Evolutionary conservation across 2,797 vertebrate species (phyloP).

Genomic region (Sebastes oblongus): DNA sequence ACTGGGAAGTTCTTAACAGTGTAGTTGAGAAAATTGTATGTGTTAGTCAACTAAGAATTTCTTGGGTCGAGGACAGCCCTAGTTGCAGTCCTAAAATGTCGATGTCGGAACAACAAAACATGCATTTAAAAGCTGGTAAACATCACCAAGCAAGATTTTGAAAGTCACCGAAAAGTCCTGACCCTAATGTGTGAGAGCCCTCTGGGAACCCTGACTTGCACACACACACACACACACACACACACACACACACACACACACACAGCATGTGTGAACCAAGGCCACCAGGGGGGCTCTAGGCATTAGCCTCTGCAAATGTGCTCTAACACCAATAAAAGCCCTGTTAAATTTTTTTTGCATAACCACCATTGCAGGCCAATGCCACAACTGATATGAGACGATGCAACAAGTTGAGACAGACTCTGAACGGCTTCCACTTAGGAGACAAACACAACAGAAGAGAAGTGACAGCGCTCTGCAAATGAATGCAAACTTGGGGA

Average conservation of each 20-base stretch:
- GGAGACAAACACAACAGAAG: slow-evolving; percentile 67
- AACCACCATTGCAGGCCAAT: slow-evolving; percentile 38
- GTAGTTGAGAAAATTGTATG: no score
- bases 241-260: background rate
- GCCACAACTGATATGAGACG: slow-evolving; percentile 50
- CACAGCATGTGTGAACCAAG: background rate
- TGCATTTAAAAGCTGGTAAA: background rate
- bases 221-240: background rate
- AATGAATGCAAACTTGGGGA: slow-evolving; percentile 67
- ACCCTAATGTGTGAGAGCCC: background rate
- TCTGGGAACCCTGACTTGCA: background rate
- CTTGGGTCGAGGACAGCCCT: no score
- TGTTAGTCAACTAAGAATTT: no score
- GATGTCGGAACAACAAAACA: background rate
- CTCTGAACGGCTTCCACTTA: slow-evolving; percentile 65
- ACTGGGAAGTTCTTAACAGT: no score
- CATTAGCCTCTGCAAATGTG: slow-evolving; percentile 36
- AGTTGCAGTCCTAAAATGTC: background rate
- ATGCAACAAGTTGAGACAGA: slow-evolving; percentile 64
- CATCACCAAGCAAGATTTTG: background rate
- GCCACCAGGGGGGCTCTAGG: slow-evolving; percentile 1
- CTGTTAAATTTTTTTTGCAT: slow-evolving; percentile 35
- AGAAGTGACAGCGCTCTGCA: slow-evolving; percentile 66
- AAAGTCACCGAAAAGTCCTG: background rate
- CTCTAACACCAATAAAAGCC: slow-evolving; percentile 48